Percentiles rank a stretch among this genome's conserved stretches.
Conservation (phyloP, 2,888 invertebrate species). For the Agrotis ipsilon region DNA sequence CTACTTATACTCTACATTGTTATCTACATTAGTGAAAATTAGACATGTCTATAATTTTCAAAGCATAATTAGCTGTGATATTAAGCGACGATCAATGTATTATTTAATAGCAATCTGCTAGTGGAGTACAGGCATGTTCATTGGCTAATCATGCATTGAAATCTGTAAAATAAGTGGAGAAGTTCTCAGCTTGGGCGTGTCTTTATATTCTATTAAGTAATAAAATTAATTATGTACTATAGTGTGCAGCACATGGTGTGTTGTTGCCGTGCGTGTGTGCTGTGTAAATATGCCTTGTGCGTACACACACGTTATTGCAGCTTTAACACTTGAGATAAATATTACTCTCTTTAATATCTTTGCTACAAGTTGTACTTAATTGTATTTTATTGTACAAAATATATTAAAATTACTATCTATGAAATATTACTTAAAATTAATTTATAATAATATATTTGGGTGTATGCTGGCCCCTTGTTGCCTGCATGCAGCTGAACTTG, state of each 20-base stretch:
- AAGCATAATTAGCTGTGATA: slow-evolving; percentile 92
- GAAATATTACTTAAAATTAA: slow-evolving; percentile 89
- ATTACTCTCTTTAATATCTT: slow-evolving; percentile 92
- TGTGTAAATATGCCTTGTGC: slow-evolving; percentile 91
- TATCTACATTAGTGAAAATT: slow-evolving; percentile 91
- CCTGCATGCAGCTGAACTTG: slow-evolving; percentile 90
- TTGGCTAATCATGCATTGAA: slow-evolving; percentile 92
- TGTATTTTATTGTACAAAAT: slow-evolving; percentile 93
- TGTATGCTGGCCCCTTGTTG: slow-evolving; percentile 89
- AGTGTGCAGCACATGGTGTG: slow-evolving; percentile 89
- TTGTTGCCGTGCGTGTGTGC: slow-evolving; percentile 89
- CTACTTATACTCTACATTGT: slow-evolving; percentile 91
- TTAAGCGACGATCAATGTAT: slow-evolving; percentile 90
- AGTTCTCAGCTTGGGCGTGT: slow-evolving; percentile 90
- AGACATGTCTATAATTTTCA: slow-evolving; percentile 91
- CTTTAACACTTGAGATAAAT: slow-evolving; percentile 91
- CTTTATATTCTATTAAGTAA: slow-evolving; percentile 90
- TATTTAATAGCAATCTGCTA: slow-evolving; percentile 90
- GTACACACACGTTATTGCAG: slow-evolving; percentile 91
- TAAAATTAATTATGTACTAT: slow-evolving; percentile 90
- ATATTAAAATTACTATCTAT: slow-evolving; percentile 92
- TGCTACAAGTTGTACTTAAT: slow-evolving; percentile 94
- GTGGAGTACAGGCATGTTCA: slow-evolving; percentile 90
- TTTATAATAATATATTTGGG: slow-evolving; percentile 86
- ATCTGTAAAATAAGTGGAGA: slow-evolving; percentile 88